Percentiles rank a stretch among this genome's conserved stretches.
Conservation (phyloP, 2,113 vertebrate species). For the Daubentonia madagascariensis region DNA sequence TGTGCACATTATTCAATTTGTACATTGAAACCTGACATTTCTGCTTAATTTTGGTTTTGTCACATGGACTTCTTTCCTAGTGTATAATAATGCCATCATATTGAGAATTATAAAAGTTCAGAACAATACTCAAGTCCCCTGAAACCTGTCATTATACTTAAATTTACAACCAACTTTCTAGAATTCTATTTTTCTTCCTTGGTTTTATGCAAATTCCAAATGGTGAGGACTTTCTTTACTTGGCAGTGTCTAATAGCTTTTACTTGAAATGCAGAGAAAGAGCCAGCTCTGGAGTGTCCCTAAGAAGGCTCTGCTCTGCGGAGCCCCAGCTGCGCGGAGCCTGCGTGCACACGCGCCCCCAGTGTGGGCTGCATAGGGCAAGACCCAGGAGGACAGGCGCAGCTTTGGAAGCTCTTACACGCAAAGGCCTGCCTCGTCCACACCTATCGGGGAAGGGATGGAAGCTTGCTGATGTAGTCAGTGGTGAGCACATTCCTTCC, state of each 20-base stretch:
- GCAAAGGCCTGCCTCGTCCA: no score
- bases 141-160: neutral
- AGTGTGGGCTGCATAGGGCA: no score
- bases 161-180: neutral
- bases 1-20: fast-evolving
- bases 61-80: neutral
- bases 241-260: neutral
- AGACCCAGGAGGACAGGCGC: neutral
- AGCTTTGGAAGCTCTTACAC: neutral
- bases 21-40: neutral
- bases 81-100: fast-evolving
- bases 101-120: fast-evolving
- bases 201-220: neutral
- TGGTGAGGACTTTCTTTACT: no score
- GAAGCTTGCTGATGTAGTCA: neutral
- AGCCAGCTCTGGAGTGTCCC: neutral
- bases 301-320: neutral
- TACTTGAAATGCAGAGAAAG: neutral
- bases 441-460: neutral
- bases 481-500: neutral
- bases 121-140: neutral
- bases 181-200: fast-evolving
- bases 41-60: neutral
- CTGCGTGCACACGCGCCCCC: neutral
- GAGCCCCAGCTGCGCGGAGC: neutral